A percentile compares a stretch with the other conserved stretches of the same genome.
Evolutionary conservation across 2,797 vertebrate species (phyloP).

Genomic region (Antrozous pallidus): DNA sequence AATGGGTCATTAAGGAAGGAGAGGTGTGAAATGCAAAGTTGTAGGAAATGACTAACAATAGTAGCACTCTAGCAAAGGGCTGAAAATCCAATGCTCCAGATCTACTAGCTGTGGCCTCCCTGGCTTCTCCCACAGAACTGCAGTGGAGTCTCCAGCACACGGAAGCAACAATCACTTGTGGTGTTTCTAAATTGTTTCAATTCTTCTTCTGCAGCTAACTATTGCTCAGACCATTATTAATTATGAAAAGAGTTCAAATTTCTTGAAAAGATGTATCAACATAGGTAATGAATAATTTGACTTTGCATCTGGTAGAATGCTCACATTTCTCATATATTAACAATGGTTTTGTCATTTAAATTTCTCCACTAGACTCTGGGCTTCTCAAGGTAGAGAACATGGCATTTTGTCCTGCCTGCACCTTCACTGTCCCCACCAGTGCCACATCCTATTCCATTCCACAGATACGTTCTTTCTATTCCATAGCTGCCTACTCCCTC

Average conservation of each 20-base stretch:
- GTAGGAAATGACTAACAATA: not conserved
- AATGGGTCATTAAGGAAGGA: not conserved
- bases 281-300: not conserved
- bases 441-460: not conserved
- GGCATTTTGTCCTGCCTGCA: rapidly evolving
- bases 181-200: not conserved
- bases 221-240: not conserved
- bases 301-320: not conserved
- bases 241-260: not conserved
- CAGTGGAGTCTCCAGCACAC: not conserved
- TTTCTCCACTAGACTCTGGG: not conserved
- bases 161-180: not conserved
- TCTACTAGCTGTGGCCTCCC: not conserved
- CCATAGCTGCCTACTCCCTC: not conserved
- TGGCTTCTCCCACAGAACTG: not conserved
- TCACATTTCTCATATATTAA: not conserved
- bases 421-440: not conserved
- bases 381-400: not conserved
- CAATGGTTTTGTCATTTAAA: not conserved
- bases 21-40: not conserved
- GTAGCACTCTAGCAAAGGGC: not conserved
- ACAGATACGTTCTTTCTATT: not conserved
- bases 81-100: not conserved
- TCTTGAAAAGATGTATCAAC: not conserved
- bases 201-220: not conserved